Evolutionary conservation across 1,140 invertebrate genomes (phyloP), one percentile per base, ranked within the genome.

Genomic region (Drosophila busckii): DNA sequence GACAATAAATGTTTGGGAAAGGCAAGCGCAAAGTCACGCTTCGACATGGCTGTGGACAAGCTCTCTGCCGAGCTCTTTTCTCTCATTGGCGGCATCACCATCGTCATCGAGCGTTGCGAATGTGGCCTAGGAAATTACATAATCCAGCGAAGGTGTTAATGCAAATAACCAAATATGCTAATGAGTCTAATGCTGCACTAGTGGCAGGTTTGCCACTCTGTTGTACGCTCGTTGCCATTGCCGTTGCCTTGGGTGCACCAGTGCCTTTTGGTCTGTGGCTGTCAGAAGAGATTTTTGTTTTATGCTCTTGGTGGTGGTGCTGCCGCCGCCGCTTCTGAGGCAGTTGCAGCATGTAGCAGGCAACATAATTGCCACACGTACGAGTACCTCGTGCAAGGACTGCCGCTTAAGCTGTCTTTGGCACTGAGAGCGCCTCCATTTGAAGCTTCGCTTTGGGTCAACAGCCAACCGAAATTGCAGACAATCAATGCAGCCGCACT

Each of bases 91-190:
- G 15, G 10, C 19, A 26, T 17, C 45, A 32, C 13, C 31, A 23
- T 15, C 38, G 26, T 8, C 7, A 8, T 9, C 10, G 35, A 26
- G 25, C 17, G 19, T 23, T n/a, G n/a, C 16, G 40, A 52, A 53
- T 54, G 59, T 50, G 63, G 63, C 64, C 65, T 60, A 67, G 42
- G 56, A 78, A 70, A 82, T 82, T 82, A 82, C 76, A 82, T 82
- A 82, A 83, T 65, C 48, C 62, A 66, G 80, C 53, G 58, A 75
- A 84, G 80, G 80, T 84, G 80, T 84, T 84, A 84, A 84, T 84
- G 80, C 80, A 84, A 84, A 84, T 84, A 64, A 50, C 67, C 60
- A 78, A 83, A 84, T 84, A 84, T 84, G 82, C 82, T 84, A 84
- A 84, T 84, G 82, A 80, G 54, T 58, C 54, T 64, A 71, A 54